Evolutionary conservation across 2,797 vertebrate species (phyloP).

Genomic region (Psittacula derbiana): DNA sequence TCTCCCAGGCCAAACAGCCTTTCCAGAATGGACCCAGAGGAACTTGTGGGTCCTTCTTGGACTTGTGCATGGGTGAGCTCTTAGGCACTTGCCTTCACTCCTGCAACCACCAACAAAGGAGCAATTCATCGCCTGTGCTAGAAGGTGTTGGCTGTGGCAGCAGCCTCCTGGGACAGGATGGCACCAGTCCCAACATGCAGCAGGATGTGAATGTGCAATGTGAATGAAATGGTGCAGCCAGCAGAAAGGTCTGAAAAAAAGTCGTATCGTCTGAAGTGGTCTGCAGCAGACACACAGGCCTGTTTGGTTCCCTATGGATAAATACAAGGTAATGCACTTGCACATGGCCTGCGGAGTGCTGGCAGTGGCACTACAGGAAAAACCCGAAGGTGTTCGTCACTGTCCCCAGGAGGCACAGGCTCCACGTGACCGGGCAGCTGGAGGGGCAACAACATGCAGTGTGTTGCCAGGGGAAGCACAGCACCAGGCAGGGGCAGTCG

Average conservation of each 20-base stretch:
- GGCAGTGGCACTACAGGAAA: neutral
- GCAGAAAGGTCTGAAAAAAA: neutral
- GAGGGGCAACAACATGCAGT: neutral
- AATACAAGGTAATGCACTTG: neutral
- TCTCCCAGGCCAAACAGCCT: neutral
- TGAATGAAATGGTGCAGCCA: neutral
- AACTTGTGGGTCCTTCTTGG: neutral
- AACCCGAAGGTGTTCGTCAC: too few species aligned
- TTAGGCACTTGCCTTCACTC: neutral
- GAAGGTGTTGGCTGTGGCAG: neutral
- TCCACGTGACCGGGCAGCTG: neutral
- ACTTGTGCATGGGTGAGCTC: neutral
- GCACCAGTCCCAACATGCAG: neutral
- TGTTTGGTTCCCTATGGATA: neutral
- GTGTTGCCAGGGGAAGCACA: neutral
- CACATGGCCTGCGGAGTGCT: neutral
- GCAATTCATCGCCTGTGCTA: neutral
- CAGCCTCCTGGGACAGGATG: neutral
- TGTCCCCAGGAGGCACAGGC: neutral
- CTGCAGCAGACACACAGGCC: neutral
- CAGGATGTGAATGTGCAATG: neutral
- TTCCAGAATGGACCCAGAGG: neutral
- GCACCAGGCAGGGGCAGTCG: neutral
- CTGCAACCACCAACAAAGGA: neutral
- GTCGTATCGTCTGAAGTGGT: neutral